Conservation (phyloP, 2,797 vertebrate species). For the Podarcis siculus region DNA sequence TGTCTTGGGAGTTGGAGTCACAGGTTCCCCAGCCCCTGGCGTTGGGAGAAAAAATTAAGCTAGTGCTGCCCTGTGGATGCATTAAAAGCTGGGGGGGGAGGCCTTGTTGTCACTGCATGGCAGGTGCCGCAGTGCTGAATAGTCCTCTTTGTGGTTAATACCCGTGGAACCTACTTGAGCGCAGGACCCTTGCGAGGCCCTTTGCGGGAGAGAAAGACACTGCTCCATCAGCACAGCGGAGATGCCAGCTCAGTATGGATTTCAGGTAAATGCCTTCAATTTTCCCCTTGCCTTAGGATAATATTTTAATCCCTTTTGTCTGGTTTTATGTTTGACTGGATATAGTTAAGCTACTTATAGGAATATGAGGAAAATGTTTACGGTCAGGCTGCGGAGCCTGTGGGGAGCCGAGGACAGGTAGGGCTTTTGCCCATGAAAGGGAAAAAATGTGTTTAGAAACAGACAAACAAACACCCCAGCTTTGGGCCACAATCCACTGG, state of each 20-base stretch:
- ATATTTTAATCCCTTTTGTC: conserved; percentile 30
- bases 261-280: conserved; percentile 47
- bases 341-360: background rate
- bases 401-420: background rate
- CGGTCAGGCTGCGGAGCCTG: background rate
- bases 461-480: background rate
- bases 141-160: background rate
- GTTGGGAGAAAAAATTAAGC: background rate
- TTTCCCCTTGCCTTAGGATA: conserved; percentile 26
- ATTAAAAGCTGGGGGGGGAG: background rate
- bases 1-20: background rate
- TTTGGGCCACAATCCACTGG: background rate
- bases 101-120: background rate
- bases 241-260: background rate
- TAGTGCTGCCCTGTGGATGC: background rate
- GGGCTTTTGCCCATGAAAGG: background rate
- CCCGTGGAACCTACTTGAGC: conserved; percentile 2
- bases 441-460: no score
- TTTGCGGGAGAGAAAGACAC: background rate
- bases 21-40: background rate
- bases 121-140: background rate
- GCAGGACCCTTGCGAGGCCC: accelerated
- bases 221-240: background rate
- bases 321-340: conserved; percentile 23
- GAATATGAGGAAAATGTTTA: conserved; percentile 18